Evolutionary conservation across 1,140 invertebrate genomes (phyloP), one percentile per base, ranked within the genome.

Genomic region (Heliconius hermathena): DNA sequence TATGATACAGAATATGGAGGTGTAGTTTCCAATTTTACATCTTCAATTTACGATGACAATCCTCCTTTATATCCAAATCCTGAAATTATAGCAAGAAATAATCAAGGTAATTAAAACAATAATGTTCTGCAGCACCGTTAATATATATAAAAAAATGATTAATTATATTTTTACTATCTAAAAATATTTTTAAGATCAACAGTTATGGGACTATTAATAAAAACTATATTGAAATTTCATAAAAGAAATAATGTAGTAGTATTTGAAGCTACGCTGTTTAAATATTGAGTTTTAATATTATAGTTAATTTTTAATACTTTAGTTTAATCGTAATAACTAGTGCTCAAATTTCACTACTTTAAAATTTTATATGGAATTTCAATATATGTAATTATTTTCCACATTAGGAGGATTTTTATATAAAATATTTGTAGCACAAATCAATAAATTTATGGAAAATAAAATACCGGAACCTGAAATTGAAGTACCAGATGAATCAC

Each of bases 21-120:
- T 41, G 90, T 92, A 9, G 90, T 93, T 3, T 93, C 92, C 13
- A 94, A 94, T 75, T 93, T 93, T 75, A 94, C 92, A 73, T 93
- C 93, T 84, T 91, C 91, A 71, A 90, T 93, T 79, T 93, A 94
- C 57, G 91, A 94, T 80, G 92, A 94, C 77, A 94, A 93, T 76
- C 93, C 92, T 29, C 92, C 89, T 66, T 75, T 94, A 18, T 94
- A 94, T 79, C 93, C 93, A n/a, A 94, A 94, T 75, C 93, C 93
- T n/a, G 93, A 93, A 79, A 82, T 88, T 33, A 76, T 94, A 49
- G 76, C 89, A 8, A 88, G 83, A 74, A 90, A 82, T 76, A 92
- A 89, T 78, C 85, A 90, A 90, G 90, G 93, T 93, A 84, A 66
- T 26, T 66, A 26, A 66, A 29, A 26, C 8, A 29, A 66, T 9